Base-by-base conservation (phyloP, 30 jellyfish, hydroid and myxozoan species). In the Aurelia sp. region DNA sequence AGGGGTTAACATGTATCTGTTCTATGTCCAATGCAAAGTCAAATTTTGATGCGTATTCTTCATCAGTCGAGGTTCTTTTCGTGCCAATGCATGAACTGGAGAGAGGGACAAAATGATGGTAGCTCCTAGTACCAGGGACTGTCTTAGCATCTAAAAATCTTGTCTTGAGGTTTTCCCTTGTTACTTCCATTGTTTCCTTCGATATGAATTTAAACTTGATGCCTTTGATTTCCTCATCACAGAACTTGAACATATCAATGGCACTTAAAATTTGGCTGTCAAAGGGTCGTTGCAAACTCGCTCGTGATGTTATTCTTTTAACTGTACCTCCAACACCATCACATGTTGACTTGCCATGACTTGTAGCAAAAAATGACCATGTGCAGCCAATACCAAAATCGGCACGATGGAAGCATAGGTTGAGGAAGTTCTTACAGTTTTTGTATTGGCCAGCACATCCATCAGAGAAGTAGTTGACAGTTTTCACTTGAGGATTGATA, bases 361-460 rank as follows among this genome's bases (percentile, higher is more conserved):
- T 80, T 27, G 94, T 79, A 5, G 96, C 97, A 27, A 67, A 88
- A 88, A 88, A 88, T 24, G 69, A 41, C 98, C 97, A 77, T 21
- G 65, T 64, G 72, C 97, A 96, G 7, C 60, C 89, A 30, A 63
- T 51, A 24, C 69, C 76, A 74, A 90, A 84, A 85, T 90, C 96
- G 4, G 33, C 67, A 10, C 48, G 38, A 58, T 76, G 97, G 44
- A 19, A 82, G 70, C 98, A 86, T n/a, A 91, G 72, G 63, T 86
- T 91, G 19, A 40, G 22, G 17, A 91, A 63, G 44, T 91, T 57
- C 66, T 60, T 90, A 73, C 91, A 74, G 80, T 90, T 90, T 60
- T 90, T 90, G 60, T 90, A 90, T 78, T 90, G 97, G 67, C 93
- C 92, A 59, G 96, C 90, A 78, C 97, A 86, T 33, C 90, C 98